A percentile compares a stretch with the other conserved stretches of the same genome.
These are phyloP conservation scores for Epicampocera succincta DNA, from an alignment of 2,888 invertebrate species.

Conservation along the genomic window DNA sequence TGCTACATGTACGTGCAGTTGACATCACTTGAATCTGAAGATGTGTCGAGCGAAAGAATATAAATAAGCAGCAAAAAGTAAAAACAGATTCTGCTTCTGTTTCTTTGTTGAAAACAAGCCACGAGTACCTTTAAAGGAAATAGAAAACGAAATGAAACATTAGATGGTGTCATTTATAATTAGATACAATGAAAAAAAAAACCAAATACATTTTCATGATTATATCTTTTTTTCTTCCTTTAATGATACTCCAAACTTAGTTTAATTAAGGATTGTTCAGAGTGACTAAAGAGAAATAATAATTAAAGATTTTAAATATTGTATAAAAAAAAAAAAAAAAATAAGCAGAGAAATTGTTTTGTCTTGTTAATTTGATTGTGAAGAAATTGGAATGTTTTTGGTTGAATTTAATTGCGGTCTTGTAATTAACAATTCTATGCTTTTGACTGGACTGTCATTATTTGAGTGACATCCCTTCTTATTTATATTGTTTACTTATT, in stretches of 20 bases:
- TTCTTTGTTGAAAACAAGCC: not conserved
- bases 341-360: not conserved
- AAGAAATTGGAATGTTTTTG: not conserved
- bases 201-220: not conserved
- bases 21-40: slow-evolving; percentile 56
- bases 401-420: slow-evolving; percentile 14
- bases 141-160: not conserved
- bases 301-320: too few species aligned
- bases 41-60: slow-evolving; percentile 22
- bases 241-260: not conserved
- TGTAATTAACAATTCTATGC: slow-evolving; percentile 5
- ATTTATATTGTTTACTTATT: too few species aligned
- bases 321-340: too few species aligned
- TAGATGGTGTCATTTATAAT: slow-evolving; percentile 21
- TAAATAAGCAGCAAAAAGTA: slow-evolving; percentile 26
- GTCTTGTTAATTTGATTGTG: not conserved
- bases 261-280: slow-evolving; percentile 15
- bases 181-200: slow-evolving; percentile 6
- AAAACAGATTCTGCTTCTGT: slow-evolving; percentile 26
- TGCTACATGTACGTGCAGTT: slow-evolving; percentile 40
- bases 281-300: not conserved
- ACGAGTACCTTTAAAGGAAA: not conserved
- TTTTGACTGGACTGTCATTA: too few species aligned
- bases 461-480: not conserved
- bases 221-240: not conserved